phyloP scores from a whole-genome alignment of 2,113 vertebrate genomes.

The Nerophis lumbriciformis region DNA sequence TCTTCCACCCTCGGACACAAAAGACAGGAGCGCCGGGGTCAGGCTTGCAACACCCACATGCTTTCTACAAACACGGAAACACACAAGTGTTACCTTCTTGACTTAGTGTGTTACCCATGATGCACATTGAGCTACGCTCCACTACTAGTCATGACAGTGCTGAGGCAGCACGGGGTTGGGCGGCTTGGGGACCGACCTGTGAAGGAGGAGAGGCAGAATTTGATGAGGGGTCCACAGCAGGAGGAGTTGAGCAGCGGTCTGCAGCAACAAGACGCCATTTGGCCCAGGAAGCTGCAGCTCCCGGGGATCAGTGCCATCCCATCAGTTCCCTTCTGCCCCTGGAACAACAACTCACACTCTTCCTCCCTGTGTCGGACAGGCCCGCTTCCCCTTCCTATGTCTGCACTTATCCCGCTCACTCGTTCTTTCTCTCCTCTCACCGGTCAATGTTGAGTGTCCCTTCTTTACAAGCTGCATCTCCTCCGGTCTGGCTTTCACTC shows the following conservation, averaged over 20 bases:
- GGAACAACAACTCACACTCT: constrained; percentile 47
- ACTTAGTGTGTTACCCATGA: constrained; percentile 71
- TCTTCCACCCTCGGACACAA: constrained; percentile 40
- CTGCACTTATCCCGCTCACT: constrained; percentile 30
- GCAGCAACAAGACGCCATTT: constrained; percentile 73
- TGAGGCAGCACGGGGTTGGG: constrained; percentile 40
- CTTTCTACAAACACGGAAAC: constrained; percentile 23
- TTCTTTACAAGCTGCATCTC: constrained; percentile 15
- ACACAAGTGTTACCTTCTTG: constrained; percentile 72
- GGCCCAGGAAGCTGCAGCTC: constrained; percentile 57
- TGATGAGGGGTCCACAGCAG: constrained; percentile 65
- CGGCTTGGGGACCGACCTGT: constrained; percentile 71
- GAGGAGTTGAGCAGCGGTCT: constrained; percentile 60
- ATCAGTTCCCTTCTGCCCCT: constrained; percentile 33
- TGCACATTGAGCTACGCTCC: constrained; percentile 44
- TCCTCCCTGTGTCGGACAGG: constrained; percentile 43
- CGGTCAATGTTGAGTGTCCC: constrained; percentile 18
- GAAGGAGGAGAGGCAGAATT: constrained; percentile 71
- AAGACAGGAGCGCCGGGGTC: constrained; percentile 40
- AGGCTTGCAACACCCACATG: constrained; percentile 2
- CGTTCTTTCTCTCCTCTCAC: constrained; percentile 8
- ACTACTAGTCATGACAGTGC: constrained; percentile 54
- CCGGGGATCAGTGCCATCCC: constrained; percentile 57
- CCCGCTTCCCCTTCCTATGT: constrained; percentile 41
- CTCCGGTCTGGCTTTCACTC: constrained; percentile 29